A percentile compares a stretch with the other conserved stretches of the same genome.
phyloP scores from a whole-genome alignment of 30 jellyfish, hydroid and myxozoan genomes.

The Turritopsis dohrnii region DNA sequence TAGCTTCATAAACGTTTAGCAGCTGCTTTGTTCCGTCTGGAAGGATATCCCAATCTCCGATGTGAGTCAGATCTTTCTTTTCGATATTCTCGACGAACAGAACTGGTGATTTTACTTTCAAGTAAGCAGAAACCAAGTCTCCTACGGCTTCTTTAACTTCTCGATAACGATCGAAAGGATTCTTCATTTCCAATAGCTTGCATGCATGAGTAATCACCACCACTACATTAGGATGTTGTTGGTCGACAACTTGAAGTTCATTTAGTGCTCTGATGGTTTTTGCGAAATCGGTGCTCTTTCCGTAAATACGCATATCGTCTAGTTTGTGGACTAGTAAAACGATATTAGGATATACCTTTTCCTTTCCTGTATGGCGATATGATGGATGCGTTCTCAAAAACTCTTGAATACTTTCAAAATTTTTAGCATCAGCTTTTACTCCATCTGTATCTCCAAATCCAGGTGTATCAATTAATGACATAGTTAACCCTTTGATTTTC shows the following conservation, averaged over 20 bases:
- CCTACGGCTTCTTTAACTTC: neutral
- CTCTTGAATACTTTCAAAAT: neutral
- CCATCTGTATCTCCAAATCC: neutral
- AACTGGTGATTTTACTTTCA: neutral
- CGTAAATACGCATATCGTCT: neutral
- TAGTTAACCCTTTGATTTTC: neutral
- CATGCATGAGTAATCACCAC: neutral
- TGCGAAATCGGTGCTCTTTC: neutral
- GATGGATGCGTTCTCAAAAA: neutral
- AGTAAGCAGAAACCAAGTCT: neutral
- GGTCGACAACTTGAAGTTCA: neutral
- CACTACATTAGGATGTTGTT: neutral
- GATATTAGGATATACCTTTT: neutral
- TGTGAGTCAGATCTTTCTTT: neutral
- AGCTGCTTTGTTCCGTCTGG: neutral
- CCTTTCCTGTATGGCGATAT: neutral
- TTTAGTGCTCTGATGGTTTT: neutral
- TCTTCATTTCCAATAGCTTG: neutral
- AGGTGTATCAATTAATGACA: slow-evolving; percentile 12
- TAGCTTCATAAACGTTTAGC: neutral
- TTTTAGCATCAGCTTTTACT: neutral
- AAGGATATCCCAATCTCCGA: neutral
- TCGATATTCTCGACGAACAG: neutral
- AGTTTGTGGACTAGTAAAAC: neutral
- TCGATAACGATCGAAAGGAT: neutral